Evolutionary conservation across 2,888 invertebrate species (phyloP), one percentile per base, ranked within the genome.

Genomic region (Charanyca ferruginea): DNA sequence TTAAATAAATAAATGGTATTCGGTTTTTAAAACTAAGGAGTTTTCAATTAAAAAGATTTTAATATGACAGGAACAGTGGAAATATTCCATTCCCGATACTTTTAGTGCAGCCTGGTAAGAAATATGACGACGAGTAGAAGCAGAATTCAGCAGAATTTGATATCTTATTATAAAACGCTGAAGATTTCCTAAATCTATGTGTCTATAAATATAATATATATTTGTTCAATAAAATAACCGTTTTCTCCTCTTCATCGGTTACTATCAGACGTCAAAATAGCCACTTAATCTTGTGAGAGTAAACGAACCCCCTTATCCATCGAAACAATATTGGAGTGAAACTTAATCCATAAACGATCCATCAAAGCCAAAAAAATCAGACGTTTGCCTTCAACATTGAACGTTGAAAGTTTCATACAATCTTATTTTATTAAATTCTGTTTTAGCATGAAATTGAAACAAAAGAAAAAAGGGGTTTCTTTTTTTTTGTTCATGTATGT

Each of bases 301-400:
- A 80, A 83, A 85, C 77, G 61, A 74, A 79, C 71, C 63, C 70
- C 55, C 67, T 73, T 74, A 81, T 76, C 73, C 74, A 73, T 71
- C 70, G 77, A 80, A 81, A 83, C 80, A 87, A 84, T 81, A 84
- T 82, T 78, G 79, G 60, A 71, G 71, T 58, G 65, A 80, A 78
- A 80, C 65, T 75, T 83, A 77, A 83, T 83, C 78, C 66, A 65
- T 67, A 64, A 74, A 54, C 83, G 75, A 87, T 87, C 85, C 83
- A 87, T 87, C 87, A 87, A 72, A 76, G 72, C 66, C 71, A 61
- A 77, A 80, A 66, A 78, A 79, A 80, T 79, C 79, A 66, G 73
- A 67, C 51, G 68, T 71, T 77, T 73, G 73, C 57, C 67, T 73
- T 69, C 62, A 69, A 67, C 58, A 67, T 53, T 32, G 53, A 73